Percentiles rank a stretch among this genome's conserved stretches.
phyloP scores from a whole-genome alignment of 2,888 invertebrate species.

The Mesoligia furuncula region DNA sequence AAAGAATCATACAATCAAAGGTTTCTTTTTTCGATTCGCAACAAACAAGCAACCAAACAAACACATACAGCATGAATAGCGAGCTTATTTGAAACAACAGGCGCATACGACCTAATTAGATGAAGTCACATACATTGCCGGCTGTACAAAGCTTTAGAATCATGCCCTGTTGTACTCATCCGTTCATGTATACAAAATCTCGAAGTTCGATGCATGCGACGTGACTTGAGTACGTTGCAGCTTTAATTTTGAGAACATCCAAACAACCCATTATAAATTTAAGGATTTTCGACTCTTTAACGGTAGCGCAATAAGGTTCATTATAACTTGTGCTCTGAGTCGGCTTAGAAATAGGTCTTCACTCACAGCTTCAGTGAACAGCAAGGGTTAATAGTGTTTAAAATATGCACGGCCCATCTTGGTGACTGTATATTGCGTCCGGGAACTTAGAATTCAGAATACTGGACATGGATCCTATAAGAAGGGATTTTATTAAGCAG shows the following conservation, averaged over 20 bases:
- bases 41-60: neutral
- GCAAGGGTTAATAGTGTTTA: constrained; percentile 64
- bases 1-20: neutral
- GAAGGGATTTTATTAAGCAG: neutral
- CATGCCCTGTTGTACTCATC: constrained; percentile 5
- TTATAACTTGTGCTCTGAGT: neutral
- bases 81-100: neutral
- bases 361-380: constrained; percentile 23
- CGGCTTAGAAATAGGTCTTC: constrained; percentile 49
- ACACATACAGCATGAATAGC: neutral
- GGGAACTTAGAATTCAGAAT: constrained; percentile 25
- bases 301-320: constrained; percentile 8
- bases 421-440: constrained; percentile 46
- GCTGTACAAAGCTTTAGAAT: neutral
- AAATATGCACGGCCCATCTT: constrained; percentile 65
- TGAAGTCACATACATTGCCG: constrained; percentile 15
- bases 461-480: constrained; percentile 36
- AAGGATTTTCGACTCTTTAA: constrained; percentile 14
- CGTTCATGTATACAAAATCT: constrained; percentile 46
- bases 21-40: neutral
- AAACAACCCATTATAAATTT: neutral
- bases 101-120: neutral
- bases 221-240: constrained; percentile 16
- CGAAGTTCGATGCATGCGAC: constrained; percentile 21
- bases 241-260: constrained; percentile 16